Evolutionary conservation across 1,140 invertebrate species (phyloP).

Genomic region (Leptonema lineaticorne): DNA sequence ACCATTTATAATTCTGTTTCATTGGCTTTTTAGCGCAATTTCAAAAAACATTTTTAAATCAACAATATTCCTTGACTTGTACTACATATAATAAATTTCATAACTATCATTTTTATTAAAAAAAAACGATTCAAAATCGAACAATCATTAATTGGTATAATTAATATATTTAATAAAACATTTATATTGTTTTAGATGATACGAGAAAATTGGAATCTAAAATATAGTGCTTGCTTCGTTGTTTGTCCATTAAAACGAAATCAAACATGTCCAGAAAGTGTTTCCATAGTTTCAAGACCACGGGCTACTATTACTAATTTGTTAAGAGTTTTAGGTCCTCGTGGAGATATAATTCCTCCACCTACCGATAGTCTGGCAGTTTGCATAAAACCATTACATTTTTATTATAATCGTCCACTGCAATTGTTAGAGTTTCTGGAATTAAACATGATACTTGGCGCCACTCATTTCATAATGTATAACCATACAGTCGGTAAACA

Average conservation of each 20-base stretch:
- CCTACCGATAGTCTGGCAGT: slow-evolving; percentile 70
- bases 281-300: slow-evolving; percentile 62
- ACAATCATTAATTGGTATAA: no score
- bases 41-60: no score
- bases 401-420: slow-evolving; percentile 79
- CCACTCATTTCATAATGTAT: slow-evolving; percentile 88
- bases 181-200: slow-evolving; percentile 63
- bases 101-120: no score
- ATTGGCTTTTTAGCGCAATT: no score
- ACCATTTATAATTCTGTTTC: no score
- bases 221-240: slow-evolving; percentile 89
- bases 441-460: slow-evolving; percentile 82
- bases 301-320: slow-evolving; percentile 57
- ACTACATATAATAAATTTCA: no score
- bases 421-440: slow-evolving; percentile 93
- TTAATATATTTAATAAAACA: no score
- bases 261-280: slow-evolving; percentile 55
- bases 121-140: no score
- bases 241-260: slow-evolving; percentile 70
- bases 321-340: slow-evolving; percentile 45
- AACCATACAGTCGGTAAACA: slow-evolving; percentile 83
- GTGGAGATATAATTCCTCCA: slow-evolving; percentile 32
- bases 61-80: no score
- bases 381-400: slow-evolving; percentile 94
- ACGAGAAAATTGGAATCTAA: slow-evolving; percentile 91